Conservation (phyloP, 92 coral and sea anemone genomes). For the Bergia sp. region DNA sequence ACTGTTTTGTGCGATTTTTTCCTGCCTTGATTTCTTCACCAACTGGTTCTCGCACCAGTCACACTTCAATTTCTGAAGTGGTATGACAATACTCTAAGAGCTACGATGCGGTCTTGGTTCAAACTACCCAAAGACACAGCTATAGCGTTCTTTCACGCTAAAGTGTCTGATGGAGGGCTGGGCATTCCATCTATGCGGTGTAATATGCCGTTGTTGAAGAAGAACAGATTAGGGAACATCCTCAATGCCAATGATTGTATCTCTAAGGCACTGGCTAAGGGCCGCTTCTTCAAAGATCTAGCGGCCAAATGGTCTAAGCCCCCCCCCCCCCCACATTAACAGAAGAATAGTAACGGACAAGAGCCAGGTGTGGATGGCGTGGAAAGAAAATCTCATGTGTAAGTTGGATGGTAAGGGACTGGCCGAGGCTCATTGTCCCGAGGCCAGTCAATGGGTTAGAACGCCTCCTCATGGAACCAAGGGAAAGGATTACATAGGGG, state of each 20-base stretch:
- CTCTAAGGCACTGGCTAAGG: not conserved
- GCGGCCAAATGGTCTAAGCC: too few species aligned
- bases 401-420: not conserved
- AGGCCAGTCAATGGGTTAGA: not conserved
- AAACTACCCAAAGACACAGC: conserved; percentile 51
- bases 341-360: not conserved
- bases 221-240: not conserved
- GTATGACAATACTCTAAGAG: conserved; percentile 30
- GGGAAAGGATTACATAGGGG: not conserved
- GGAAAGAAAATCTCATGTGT: not conserved
- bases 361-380: not conserved
- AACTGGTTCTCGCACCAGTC: conserved; percentile 12
- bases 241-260: not conserved
- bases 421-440: not conserved
- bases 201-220: not conserved
- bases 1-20: not conserved
- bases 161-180: not conserved
- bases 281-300: not conserved
- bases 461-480: too few species aligned
- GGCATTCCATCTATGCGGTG: not conserved
- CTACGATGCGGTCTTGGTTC: conserved; percentile 41
- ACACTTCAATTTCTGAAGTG: conserved; percentile 21
- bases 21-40: conserved; percentile 20
- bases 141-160: conserved; percentile 12
- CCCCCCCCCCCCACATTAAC: too few species aligned